Evolutionary conservation across 2,888 invertebrate species (phyloP), one percentile per base, ranked within the genome.

Genomic region (Metacarcinus magister): DNA sequence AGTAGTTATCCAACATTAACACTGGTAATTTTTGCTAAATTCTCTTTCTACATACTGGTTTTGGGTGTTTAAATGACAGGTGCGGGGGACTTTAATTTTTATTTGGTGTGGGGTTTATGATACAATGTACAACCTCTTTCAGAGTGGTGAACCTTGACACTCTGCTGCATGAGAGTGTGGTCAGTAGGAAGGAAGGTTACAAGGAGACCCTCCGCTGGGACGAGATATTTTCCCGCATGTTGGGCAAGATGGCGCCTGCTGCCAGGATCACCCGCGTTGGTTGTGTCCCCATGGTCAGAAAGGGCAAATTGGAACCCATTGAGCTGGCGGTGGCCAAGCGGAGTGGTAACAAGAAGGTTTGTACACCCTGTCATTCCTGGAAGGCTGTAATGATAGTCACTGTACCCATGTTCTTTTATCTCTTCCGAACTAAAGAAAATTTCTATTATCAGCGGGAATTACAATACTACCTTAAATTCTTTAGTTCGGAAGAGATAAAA

Each of bases 311-410:
- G 94, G 98, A 98, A 67, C 98, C 98, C 4, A 98, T 99, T 97
- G 98, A 98, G 97, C 98, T 99, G 98, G 98, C 98, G 28, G 98
- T 99, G 8, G 98, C 98, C 39, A 98, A 98, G n/a, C 98, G 99
- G 96, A 98, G 98, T 43, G 98, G 99, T 43, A 99, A 99, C 97
- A 99, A 99, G 97, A 99, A 99, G 98, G 99, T 95, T 16, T 91
- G 60, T 93, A 28, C 16, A 13, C 13, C 39, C 39, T 39, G 0
- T 39, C 39, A 39, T n/a, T n/a, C 54, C 10, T 54, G 3, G 8
- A 10, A 54, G 8, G 54, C 2, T 54, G 54, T 7, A 54, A 19
- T 10, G 54, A 54, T 16, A 16, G 54, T 39, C 39, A 39, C 39
- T 39, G 39, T 39, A 39, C 39, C 39, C 39, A 39, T 39, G 39